These are phyloP conservation scores for Danio tinwini DNA, from an alignment of 2,797 vertebrate species.

Conservation along the genomic window DNA sequence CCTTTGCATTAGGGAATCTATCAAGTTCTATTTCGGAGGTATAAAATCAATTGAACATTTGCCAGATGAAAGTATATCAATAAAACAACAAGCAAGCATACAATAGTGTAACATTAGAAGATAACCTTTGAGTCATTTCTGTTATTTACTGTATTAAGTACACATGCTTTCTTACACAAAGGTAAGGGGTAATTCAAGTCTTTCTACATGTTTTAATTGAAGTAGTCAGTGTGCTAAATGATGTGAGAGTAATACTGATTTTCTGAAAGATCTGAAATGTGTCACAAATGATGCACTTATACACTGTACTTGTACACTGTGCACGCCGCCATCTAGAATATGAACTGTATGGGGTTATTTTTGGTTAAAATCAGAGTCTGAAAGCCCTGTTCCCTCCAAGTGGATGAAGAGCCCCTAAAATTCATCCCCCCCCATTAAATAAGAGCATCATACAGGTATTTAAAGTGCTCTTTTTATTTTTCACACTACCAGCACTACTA, in stretches of 20 bases:
- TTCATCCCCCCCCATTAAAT: too few relatives aligned
- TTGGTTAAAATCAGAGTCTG: too few relatives aligned
- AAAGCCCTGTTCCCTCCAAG: too few relatives aligned
- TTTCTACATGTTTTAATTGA: conserved; percentile 1
- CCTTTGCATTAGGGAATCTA: neutral
- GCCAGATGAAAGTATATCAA: neutral
- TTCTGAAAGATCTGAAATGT: neutral
- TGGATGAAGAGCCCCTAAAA: too few relatives aligned
- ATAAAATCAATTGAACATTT: neutral
- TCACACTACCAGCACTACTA: too few relatives aligned
- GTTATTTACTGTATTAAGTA: too few relatives aligned
- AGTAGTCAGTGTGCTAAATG: neutral
- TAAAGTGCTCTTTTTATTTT: too few relatives aligned
- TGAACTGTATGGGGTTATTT: too few relatives aligned
- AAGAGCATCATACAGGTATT: too few relatives aligned
- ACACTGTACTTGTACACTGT: too few relatives aligned
- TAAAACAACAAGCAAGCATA: neutral
- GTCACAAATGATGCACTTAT: too few relatives aligned
- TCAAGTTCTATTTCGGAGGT: neutral
- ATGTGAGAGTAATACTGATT: neutral
- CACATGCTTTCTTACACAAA: neutral
- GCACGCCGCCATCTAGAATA: too few relatives aligned
- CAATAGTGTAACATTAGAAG: neutral
- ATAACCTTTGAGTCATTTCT: neutral
- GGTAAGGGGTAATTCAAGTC: neutral